Evolutionary conservation across 2,113 vertebrate genomes (phyloP), one percentile per base, ranked within the genome.

Genomic region (Sprattus sprattus): DNA sequence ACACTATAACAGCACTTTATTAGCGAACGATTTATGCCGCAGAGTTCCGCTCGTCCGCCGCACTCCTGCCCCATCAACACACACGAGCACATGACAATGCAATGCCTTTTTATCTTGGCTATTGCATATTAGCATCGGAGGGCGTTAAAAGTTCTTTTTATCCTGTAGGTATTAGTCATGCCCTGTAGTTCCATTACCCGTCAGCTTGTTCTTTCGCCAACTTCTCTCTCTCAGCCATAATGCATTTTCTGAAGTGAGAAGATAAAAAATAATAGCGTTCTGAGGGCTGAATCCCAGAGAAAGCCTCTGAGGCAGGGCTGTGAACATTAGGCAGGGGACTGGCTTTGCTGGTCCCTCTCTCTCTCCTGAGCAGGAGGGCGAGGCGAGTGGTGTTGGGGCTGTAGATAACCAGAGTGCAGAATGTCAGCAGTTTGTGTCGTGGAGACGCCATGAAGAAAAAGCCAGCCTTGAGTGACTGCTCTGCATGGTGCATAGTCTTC

Each of bases 211-310:
- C 94, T 93, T 95, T 91, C 90, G 90, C 82, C 87, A 88, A 93
- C 93, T 92, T 92, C 89, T 75, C 88, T 92, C 89, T 90, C 88
- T 85, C 52, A 90, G 91, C 91, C 92, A 92, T 94, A 93, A 93
- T 94, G 93, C 93, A 91, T 91, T 94, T 94, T 89, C 91, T 94
- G 88, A 92, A 92, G 91, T 93, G 93, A 93, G 88, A 92, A 94
- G 93, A 95, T 95, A 92, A 94, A 94, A 94, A 93, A 93, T 94
- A 93, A 94, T 90, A 93, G 90, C 94, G 91, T 93, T 93, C 89
- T 88, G 82, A 87, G 81, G 86, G 81, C 87, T 32, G 86, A 90
- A 87, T 88, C 91, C 90, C 88, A 86, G 85, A 86, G 18, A 88
- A 85, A 89, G 75, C 86, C 83, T 88, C 92, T 89, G 85, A 89